Conservation (phyloP, 2,113 vertebrate species). For the Orientallactaga bullata region DNA sequence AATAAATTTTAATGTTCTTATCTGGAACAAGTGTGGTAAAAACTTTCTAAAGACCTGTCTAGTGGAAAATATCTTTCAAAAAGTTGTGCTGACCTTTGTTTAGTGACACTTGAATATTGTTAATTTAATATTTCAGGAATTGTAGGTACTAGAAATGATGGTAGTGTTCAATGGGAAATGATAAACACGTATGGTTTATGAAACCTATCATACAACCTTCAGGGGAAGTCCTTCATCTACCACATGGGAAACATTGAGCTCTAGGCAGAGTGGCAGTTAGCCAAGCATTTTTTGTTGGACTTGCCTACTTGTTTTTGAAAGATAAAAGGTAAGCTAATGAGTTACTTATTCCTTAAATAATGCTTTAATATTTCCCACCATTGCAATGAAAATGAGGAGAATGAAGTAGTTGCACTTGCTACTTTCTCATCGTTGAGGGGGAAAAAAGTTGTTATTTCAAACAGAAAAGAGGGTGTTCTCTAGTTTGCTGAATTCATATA, state of each 20-base stretch:
- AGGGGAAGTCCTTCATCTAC: neutral
- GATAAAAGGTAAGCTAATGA: neutral
- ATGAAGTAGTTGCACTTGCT: neutral
- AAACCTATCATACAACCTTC: neutral
- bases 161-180: neutral
- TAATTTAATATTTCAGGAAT: neutral
- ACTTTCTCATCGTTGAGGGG: neutral
- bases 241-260: neutral
- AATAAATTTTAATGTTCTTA: neutral
- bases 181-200: neutral
- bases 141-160: neutral
- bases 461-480: too few relatives aligned
- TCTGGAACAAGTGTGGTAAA: neutral
- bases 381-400: neutral
- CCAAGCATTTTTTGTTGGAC: neutral
- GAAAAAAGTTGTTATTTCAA: neutral
- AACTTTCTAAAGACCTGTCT: neutral
- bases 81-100: neutral
- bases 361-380: neutral
- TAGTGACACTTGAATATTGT: neutral
- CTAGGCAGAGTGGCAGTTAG: neutral
- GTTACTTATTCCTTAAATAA: neutral
- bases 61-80: neutral
- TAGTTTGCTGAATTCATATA: too few relatives aligned
- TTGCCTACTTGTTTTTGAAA: conserved; percentile 19